A percentile compares a stretch with the other conserved stretches of the same genome.
phyloP scores from a whole-genome alignment of 2,797 vertebrate species.

The Myotis pilosus region DNA sequence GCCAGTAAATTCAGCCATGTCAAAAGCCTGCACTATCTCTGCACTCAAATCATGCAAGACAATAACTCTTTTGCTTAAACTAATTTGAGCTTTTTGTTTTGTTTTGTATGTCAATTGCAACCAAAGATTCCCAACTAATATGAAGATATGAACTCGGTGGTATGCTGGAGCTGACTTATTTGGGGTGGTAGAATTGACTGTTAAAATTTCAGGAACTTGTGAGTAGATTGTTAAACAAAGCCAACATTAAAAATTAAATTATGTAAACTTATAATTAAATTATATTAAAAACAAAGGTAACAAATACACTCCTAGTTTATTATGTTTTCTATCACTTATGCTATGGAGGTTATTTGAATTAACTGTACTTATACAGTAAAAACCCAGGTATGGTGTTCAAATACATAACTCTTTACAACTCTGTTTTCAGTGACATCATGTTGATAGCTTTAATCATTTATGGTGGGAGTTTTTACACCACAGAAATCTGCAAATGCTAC shows the following conservation, averaged over 20 bases:
- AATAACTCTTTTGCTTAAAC: constrained; percentile 32
- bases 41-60: not conserved
- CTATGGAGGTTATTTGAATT: not conserved
- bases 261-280: not conserved
- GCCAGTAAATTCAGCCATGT: not conserved
- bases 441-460: not conserved
- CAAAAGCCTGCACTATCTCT: not conserved
- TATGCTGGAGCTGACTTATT: not conserved
- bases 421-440: not conserved
- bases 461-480: not conserved
- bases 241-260: constrained; percentile 51
- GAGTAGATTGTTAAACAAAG: not conserved
- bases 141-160: not conserved
- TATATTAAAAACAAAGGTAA: not conserved
- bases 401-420: not conserved
- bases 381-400: not conserved
- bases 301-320: not conserved
- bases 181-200: not conserved
- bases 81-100: constrained; percentile 1
- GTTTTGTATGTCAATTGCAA: not conserved
- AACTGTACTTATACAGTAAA: not conserved
- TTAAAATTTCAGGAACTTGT: constrained; percentile 30
- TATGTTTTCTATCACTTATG: not conserved
- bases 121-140: not conserved
- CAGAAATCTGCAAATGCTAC: not conserved